Evolutionary conservation across 2,888 invertebrate species (phyloP).

Genomic region (Polymixis lichenea): DNA sequence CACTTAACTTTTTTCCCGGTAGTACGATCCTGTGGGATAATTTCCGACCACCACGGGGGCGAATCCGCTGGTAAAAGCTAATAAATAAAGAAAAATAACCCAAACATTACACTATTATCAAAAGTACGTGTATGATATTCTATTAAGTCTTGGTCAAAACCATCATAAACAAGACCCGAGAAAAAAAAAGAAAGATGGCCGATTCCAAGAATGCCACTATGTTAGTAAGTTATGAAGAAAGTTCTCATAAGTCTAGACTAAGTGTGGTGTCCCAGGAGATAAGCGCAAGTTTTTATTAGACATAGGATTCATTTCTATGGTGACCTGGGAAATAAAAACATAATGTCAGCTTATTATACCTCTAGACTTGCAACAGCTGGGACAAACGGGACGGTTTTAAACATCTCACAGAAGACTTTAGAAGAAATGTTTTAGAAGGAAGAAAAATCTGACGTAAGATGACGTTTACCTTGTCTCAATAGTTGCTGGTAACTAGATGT

Average conservation of each 20-base stretch:
- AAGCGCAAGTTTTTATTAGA: constrained; percentile 43
- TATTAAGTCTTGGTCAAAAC: background rate
- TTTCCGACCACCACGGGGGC: too few relatives aligned
- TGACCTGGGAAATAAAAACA: constrained; percentile 27
- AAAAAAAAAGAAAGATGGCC: constrained; percentile 1
- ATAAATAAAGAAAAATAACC: too few relatives aligned
- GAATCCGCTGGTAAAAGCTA: too few relatives aligned
- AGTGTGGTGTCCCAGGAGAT: constrained; percentile 5
- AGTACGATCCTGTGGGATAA: too few relatives aligned
- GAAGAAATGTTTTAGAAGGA: background rate
- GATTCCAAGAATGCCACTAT: constrained; percentile 23
- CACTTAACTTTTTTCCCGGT: too few relatives aligned
- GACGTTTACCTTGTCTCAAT: background rate
- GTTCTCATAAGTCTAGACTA: constrained; percentile 43
- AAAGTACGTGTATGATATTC: background rate
- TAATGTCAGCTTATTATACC: constrained; percentile 32
- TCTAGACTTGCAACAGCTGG: constrained; percentile 15
- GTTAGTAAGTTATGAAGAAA: constrained; percentile 40
- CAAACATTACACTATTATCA: background rate
- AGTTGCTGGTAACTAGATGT: background rate
- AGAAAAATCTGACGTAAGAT: too few relatives aligned
- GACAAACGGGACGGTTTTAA: background rate
- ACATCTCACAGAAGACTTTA: constrained; percentile 2
- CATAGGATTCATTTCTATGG: constrained; percentile 48
- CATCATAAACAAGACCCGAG: background rate